Conservation (phyloP, 2,797 vertebrate species). For the Hephaestus fuliginosus region DNA sequence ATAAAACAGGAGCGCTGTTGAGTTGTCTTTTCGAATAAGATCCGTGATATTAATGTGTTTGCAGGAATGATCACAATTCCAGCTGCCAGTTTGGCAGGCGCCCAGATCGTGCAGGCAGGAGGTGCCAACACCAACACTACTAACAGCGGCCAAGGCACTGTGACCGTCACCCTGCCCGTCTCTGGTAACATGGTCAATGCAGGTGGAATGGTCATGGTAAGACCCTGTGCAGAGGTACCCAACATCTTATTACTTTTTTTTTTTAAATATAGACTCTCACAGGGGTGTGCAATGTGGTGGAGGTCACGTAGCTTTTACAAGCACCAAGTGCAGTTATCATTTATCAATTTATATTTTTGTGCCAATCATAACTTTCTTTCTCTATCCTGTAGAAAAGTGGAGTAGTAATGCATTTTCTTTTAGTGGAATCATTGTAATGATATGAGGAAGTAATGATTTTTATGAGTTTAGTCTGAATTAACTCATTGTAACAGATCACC, state of each 20-base stretch:
- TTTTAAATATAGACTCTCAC: slow-evolving; percentile 39
- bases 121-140: slow-evolving; percentile 94
- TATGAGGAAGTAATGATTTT: neutral
- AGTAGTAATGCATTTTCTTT: neutral
- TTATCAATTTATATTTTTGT: neutral
- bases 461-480: too few species aligned
- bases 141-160: slow-evolving; percentile 97
- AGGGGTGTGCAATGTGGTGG: slow-evolving; percentile 46
- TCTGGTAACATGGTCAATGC: slow-evolving; percentile 98
- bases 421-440: neutral
- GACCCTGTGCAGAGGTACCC: slow-evolving; percentile 82
- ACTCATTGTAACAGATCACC: too few species aligned
- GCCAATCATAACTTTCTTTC: neutral
- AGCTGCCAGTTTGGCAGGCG: slow-evolving; percentile 95
- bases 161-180: slow-evolving; percentile 95
- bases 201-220: slow-evolving; percentile 99
- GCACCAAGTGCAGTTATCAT: neutral
- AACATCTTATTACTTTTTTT: slow-evolving; percentile 61
- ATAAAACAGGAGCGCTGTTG: neutral
- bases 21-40: slow-evolving; percentile 29
- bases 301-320: slow-evolving; percentile 23
- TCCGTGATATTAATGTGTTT: slow-evolving; percentile 68
- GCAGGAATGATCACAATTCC: slow-evolving; percentile 99
- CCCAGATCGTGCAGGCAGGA: slow-evolving; percentile 96
- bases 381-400: neutral